Evolutionary conservation across 1,140 invertebrate species (phyloP).

Genomic region (Helicoverpa armigera): DNA sequence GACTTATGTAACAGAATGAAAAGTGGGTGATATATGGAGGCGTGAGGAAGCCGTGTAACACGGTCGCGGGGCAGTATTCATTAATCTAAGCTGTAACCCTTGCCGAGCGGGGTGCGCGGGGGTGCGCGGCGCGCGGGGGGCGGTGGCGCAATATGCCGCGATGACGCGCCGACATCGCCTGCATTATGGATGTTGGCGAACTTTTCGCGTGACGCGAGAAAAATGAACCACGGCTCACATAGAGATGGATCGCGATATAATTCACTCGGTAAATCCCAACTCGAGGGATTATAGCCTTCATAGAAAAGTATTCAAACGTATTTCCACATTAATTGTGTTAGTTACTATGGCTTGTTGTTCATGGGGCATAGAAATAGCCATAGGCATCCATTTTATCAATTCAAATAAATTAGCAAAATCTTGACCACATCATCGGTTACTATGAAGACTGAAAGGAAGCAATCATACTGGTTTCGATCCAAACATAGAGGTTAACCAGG

Average conservation of each 20-base stretch:
- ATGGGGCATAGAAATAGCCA: too few species aligned
- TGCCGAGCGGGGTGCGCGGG: slow-evolving; percentile 53
- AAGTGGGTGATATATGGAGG: slow-evolving; percentile 46
- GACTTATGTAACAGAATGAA: slow-evolving; percentile 39
- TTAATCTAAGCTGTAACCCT: slow-evolving; percentile 78
- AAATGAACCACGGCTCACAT: slow-evolving; percentile 77
- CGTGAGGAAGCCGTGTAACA: slow-evolving; percentile 44
- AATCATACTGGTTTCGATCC: neutral
- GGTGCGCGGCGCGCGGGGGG: slow-evolving; percentile 36
- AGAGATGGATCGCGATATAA: slow-evolving; percentile 70
- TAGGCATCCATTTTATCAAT: too few species aligned
- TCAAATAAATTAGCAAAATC: too few species aligned
- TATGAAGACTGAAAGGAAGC: neutral
- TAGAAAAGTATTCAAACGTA: neutral
- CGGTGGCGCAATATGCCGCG: slow-evolving; percentile 76
- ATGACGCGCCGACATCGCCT: slow-evolving; percentile 82
- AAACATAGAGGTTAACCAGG: neutral
- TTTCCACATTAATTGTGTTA: too few species aligned
- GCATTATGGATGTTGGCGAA: slow-evolving; percentile 83
- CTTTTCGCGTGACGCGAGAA: slow-evolving; percentile 82
- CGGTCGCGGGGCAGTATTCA: slow-evolving; percentile 58
- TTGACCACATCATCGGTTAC: too few species aligned
- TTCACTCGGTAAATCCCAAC: slow-evolving; percentile 41
- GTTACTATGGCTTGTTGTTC: too few species aligned
- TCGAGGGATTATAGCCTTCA: neutral